phyloP scores from a whole-genome alignment of 1,140 invertebrate genomes.

The Acromyrmex heyeri region DNA sequence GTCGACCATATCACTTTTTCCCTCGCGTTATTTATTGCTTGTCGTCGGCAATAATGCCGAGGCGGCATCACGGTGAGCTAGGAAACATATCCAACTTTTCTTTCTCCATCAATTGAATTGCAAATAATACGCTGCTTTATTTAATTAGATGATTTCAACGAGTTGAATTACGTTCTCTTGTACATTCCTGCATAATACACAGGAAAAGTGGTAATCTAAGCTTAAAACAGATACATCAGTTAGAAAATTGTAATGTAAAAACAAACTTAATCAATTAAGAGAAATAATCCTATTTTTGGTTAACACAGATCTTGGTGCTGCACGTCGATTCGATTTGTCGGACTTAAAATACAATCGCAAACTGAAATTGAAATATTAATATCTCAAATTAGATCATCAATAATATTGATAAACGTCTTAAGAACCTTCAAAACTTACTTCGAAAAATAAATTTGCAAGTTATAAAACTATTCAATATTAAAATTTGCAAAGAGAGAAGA shows the following conservation, averaged over 20 bases:
- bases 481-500: not conserved
- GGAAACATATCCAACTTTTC: slow-evolving; percentile 42
- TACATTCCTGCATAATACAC: not conserved
- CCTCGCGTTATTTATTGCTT: slow-evolving; percentile 53
- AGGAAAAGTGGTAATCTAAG: not conserved
- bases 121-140: slow-evolving; percentile 27
- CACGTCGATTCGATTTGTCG: no score
- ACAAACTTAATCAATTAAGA: no score
- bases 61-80: slow-evolving; percentile 15
- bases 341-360: no score
- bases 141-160: slow-evolving; percentile 31
- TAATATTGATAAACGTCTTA: no score
- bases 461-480: slow-evolving; percentile 1
- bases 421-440: no score
- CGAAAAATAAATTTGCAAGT: not conserved
- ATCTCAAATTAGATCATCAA: no score
- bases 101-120: slow-evolving; percentile 35
- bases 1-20: slow-evolving; percentile 32
- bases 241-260: not conserved
- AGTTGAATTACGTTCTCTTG: not conserved
- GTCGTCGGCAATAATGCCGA: slow-evolving; percentile 30
- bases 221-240: not conserved
- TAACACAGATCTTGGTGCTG: no score
- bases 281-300: no score
- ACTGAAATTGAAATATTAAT: no score